phyloP scores from a whole-genome alignment of 2,113 vertebrate species.

The Tetrax tetrax region DNA sequence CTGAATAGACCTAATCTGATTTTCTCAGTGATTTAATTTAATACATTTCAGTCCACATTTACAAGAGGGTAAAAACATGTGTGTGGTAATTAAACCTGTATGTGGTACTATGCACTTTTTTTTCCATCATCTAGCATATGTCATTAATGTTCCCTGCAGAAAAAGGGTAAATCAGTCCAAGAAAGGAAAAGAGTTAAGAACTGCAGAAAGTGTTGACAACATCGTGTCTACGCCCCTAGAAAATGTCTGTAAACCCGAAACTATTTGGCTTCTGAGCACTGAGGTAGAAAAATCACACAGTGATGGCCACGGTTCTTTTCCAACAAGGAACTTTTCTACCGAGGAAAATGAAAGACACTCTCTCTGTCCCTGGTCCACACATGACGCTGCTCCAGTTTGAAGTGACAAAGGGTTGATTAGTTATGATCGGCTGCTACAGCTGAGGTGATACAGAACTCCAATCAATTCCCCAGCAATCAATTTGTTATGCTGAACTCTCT shows the following conservation, averaged over 20 bases:
- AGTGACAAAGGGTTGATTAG: slow-evolving; percentile 51
- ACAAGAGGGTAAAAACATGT: background rate
- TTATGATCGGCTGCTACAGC: slow-evolving; percentile 44
- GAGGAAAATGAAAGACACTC: slow-evolving; percentile 27
- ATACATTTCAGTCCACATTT: background rate
- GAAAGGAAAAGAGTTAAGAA: background rate
- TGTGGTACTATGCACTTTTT: background rate
- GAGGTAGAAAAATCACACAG: background rate
- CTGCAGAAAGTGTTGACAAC: background rate
- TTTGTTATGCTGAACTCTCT: slow-evolving; percentile 41
- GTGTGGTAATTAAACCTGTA: background rate
- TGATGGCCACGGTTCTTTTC: background rate
- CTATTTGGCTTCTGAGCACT: background rate
- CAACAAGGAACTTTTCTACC: slow-evolving; percentile 31
- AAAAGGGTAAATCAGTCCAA: background rate
- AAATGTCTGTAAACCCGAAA: background rate
- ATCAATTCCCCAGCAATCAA: slow-evolving; percentile 56
- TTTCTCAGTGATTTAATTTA: background rate
- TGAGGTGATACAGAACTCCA: slow-evolving; percentile 6
- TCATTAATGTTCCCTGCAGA: background rate
- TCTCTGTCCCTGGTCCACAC: background rate
- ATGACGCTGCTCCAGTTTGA: background rate
- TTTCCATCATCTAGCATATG: background rate
- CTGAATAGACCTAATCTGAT: slow-evolving; percentile 4
- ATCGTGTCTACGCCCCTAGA: background rate